phyloP scores from a whole-genome alignment of 2,797 vertebrate species.

The Scolopax rusticola region DNA sequence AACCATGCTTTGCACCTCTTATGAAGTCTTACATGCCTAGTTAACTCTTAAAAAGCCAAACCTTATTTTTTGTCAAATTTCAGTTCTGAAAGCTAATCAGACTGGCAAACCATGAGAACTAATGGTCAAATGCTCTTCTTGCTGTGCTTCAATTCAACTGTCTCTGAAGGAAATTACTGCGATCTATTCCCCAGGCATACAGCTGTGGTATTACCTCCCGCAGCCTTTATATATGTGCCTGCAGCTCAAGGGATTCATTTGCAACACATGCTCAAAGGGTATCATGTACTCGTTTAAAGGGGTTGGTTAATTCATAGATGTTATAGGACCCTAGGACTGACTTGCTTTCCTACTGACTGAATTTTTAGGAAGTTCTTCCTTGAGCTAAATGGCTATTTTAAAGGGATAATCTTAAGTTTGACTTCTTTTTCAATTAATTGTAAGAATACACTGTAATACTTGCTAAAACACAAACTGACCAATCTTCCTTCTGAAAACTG shows the following conservation, averaged over 20 bases:
- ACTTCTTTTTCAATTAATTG: background rate
- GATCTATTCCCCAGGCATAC: background rate
- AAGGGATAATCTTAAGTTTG: background rate
- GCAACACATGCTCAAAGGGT: background rate
- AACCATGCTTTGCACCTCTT: background rate
- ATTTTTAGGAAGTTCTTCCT: background rate
- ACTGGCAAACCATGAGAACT: background rate
- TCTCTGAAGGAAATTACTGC: background rate
- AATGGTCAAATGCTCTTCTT: background rate
- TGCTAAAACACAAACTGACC: background rate
- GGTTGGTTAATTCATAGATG: background rate
- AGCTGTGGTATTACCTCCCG: background rate
- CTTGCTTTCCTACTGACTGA: background rate
- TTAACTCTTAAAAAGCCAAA: conserved; percentile 26
- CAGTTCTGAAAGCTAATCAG: background rate
- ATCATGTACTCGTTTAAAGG: background rate
- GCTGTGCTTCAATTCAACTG: background rate
- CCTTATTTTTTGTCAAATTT: background rate
- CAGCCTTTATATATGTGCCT: background rate
- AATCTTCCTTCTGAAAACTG: background rate
- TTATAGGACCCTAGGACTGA: background rate
- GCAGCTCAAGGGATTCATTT: background rate
- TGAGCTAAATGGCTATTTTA: background rate
- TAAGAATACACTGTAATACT: background rate
- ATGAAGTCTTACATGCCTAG: background rate